These are phyloP conservation scores for Gambusia affinis DNA, from an alignment of 2,113 vertebrate species.

Conservation along the genomic window DNA sequence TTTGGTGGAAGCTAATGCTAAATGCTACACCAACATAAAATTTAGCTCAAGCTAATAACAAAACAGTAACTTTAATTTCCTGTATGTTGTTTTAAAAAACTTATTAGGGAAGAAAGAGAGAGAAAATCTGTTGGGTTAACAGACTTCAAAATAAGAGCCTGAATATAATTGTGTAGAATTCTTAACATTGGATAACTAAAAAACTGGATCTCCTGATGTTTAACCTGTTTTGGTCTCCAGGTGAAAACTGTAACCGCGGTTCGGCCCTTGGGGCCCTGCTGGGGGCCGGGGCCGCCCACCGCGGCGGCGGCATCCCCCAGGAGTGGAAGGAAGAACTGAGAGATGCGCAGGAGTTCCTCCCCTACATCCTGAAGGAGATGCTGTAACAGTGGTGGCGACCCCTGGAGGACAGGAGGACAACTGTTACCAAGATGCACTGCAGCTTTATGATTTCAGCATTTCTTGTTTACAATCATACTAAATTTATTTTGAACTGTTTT, in stretches of 20 bases:
- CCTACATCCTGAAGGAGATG: slow-evolving; percentile 39
- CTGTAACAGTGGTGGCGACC: slow-evolving; percentile 5
- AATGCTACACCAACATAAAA: no score
- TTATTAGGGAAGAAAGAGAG: no score
- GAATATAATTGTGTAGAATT: no score
- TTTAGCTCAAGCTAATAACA: no score
- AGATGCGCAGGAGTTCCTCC: slow-evolving; percentile 49
- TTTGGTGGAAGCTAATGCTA: no score
- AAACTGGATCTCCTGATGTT: no score
- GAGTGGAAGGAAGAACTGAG: slow-evolving; percentile 63
- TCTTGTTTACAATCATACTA: neutral
- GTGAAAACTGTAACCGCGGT: slow-evolving; percentile 79
- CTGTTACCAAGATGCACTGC: neutral
- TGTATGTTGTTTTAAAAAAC: no score
- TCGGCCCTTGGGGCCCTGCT: slow-evolving; percentile 73
- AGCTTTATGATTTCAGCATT: neutral
- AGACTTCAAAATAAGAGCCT: no score
- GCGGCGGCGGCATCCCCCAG: slow-evolving; percentile 39
- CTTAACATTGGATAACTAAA: no score
- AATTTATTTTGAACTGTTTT: neutral
- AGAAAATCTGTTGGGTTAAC: no score
- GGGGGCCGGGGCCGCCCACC: slow-evolving; percentile 47
- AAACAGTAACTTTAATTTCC: no score
- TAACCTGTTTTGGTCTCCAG: slow-evolving; percentile 26
- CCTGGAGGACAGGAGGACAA: slow-evolving; percentile 6